These are phyloP conservation scores for Trachemys scripta DNA, from an alignment of 2,113 vertebrate species.

Conservation along the genomic window DNA sequence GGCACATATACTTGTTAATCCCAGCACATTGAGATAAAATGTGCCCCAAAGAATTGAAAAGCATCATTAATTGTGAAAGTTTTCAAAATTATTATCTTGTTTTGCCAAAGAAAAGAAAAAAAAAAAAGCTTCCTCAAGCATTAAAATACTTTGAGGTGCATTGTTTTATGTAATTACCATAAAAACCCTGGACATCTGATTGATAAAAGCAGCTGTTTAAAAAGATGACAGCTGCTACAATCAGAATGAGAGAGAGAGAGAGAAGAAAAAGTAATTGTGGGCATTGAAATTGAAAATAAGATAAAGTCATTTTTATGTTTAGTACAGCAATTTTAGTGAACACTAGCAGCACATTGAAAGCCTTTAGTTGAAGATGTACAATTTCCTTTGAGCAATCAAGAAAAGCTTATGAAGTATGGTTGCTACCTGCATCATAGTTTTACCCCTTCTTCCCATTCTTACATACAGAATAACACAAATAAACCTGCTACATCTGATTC, in stretches of 20 bases:
- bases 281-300: not conserved
- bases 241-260: not conserved
- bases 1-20: not conserved
- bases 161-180: not conserved
- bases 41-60: not conserved
- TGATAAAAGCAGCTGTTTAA: not conserved
- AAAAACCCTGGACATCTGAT: not conserved
- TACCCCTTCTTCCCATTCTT: not conserved
- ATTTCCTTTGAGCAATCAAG: not conserved
- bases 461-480: not conserved
- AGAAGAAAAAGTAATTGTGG: not conserved
- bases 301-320: not conserved
- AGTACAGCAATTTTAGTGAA: not conserved
- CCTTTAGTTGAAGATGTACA: not conserved
- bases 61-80: not conserved
- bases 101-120: not conserved
- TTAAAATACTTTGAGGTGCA: not conserved
- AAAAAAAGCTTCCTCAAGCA: not conserved
- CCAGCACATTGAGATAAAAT: not conserved
- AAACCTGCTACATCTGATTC: not conserved
- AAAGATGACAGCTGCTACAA: not conserved
- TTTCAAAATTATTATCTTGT: not conserved
- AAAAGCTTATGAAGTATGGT: not conserved
- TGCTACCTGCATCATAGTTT: not conserved
- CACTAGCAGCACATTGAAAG: not conserved